These are phyloP conservation scores for Trichomycterus rosablanca DNA, from an alignment of 2,113 vertebrate species.

Conservation along the genomic window DNA sequence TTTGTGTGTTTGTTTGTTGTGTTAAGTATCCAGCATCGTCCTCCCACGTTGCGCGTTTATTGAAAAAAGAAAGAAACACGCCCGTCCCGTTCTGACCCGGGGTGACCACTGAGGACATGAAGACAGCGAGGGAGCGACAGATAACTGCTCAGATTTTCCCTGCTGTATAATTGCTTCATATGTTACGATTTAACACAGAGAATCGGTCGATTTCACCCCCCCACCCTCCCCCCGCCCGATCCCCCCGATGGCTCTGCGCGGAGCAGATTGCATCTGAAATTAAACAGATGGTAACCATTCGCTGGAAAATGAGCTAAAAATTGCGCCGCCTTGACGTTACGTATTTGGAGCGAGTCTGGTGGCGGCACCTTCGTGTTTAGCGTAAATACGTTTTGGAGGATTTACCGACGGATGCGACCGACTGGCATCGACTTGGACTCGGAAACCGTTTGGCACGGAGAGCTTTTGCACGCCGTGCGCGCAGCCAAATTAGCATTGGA, in stretches of 20 bases:
- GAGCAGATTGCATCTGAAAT: conserved; percentile 69
- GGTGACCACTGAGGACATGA: conserved; percentile 39
- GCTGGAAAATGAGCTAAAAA: conserved; percentile 65
- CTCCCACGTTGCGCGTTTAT: neutral
- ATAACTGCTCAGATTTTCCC: conserved; percentile 27
- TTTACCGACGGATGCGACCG: conserved; percentile 37
- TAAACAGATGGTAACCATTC: conserved; percentile 70
- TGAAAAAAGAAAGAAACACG: neutral
- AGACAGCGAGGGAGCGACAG: conserved; percentile 16
- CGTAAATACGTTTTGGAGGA: conserved; percentile 53
- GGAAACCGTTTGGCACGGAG: conserved; percentile 50
- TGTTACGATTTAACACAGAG: conserved; percentile 55
- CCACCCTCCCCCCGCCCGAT: conserved; percentile 59
- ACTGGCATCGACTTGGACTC: conserved; percentile 63
- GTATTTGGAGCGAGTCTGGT: conserved; percentile 58
- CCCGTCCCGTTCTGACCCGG: neutral
- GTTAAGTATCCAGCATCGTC: too few relatives aligned
- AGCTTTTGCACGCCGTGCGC: neutral
- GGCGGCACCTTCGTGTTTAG: conserved; percentile 38
- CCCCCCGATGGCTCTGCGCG: conserved; percentile 55
- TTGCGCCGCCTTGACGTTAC: conserved; percentile 51
- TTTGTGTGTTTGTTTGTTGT: too few relatives aligned
- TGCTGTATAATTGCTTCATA: conserved; percentile 56
- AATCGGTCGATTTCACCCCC: conserved; percentile 56
- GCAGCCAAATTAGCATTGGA: conserved; percentile 39